These are phyloP conservation scores for Eupithecia tripunctaria DNA, from an alignment of 2,888 invertebrate species.

Conservation along the genomic window DNA sequence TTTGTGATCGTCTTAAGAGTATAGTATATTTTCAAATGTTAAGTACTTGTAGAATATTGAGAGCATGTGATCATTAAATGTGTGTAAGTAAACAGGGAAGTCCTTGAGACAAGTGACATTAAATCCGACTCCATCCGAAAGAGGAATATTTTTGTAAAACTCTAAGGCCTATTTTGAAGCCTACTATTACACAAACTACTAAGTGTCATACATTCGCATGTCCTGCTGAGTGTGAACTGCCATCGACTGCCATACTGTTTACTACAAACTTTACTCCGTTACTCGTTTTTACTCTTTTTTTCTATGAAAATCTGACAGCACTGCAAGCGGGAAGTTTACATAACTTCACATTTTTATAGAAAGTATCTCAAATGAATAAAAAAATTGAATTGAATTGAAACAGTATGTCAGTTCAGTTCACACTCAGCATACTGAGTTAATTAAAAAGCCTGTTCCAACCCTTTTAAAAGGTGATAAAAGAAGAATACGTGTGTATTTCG, in stretches of 20 bases:
- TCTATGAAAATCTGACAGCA: no score
- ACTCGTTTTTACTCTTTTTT: no score
- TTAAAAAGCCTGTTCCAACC: not conserved
- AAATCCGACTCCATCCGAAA: not conserved
- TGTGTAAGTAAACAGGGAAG: conserved; percentile 38
- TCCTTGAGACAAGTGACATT: conserved; percentile 5
- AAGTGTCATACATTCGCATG: not conserved
- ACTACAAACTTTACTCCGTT: no score
- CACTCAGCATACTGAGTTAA: no score
- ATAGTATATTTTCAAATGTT: conserved; percentile 31
- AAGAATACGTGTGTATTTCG: conserved; percentile 12
- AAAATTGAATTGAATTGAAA: no score
- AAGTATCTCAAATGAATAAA: no score
- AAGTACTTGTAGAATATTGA: conserved; percentile 9
- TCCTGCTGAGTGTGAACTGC: no score
- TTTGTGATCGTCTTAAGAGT: conserved; percentile 33
- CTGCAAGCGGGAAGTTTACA: no score
- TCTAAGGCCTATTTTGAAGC: not conserved
- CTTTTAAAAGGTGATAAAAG: not conserved
- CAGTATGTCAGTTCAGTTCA: no score
- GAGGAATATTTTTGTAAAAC: not conserved
- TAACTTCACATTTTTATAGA: no score
- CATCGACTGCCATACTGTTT: no score
- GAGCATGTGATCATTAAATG: conserved; percentile 27
- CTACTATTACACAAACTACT: not conserved